A percentile compares a stretch with the other conserved stretches of the same genome.
phyloP scores from a whole-genome alignment of 2,888 invertebrate species.

The Polylopha cassiicola region DNA sequence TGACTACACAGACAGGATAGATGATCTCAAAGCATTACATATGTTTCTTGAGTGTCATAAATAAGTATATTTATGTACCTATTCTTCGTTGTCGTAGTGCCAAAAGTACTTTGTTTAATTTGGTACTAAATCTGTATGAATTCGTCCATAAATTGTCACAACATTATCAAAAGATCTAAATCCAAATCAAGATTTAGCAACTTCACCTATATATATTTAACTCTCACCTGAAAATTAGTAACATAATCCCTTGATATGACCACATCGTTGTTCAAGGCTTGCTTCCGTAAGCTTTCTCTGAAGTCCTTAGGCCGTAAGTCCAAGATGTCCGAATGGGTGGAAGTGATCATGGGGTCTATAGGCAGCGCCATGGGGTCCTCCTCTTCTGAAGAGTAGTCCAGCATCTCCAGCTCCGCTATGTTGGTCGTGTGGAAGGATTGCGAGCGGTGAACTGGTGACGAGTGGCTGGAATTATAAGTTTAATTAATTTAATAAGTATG shows the following conservation, averaged over 20 bases:
- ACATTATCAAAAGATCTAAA: no score
- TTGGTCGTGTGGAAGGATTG: constrained; percentile 72
- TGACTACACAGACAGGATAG: no score
- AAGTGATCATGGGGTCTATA: constrained; percentile 60
- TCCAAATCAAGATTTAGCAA: not conserved
- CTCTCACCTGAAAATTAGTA: constrained; percentile 53
- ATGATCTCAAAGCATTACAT: no score
- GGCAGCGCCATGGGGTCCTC: constrained; percentile 52
- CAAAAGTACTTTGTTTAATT: no score
- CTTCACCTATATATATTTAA: not conserved
- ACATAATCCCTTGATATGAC: constrained; percentile 54
- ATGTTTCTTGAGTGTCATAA: no score
- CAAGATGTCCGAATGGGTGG: constrained; percentile 63
- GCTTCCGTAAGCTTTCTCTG: constrained; percentile 37
- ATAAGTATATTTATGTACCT: no score
- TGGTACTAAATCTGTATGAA: no score
- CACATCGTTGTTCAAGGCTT: constrained; percentile 51
- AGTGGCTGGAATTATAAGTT: constrained; percentile 53
- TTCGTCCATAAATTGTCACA: no score
- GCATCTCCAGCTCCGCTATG: constrained; percentile 52
- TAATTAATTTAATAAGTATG: no score
- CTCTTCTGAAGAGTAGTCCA: constrained; percentile 65
- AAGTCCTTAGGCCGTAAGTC: constrained; percentile 48
- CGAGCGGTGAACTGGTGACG: constrained; percentile 71
- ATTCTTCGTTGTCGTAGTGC: no score